Evolutionary conservation across 2,797 vertebrate species (phyloP), one percentile per base, ranked within the genome.

Genomic region (Anguilla megastoma): DNA sequence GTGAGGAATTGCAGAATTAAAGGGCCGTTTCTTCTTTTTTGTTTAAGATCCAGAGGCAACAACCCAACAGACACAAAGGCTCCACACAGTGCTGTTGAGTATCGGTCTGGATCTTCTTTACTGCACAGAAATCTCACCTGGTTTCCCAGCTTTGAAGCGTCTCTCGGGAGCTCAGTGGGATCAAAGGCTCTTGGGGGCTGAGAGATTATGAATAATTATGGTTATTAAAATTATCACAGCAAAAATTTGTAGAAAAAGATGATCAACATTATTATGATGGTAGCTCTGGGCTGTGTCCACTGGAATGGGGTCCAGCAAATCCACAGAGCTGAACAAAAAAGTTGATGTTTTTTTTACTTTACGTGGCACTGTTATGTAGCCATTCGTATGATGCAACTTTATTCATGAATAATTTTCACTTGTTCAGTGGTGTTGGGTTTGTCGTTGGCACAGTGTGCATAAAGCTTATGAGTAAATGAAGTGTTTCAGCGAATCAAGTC

Each of bases 291-390:
- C 24, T 48, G 87, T 14, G 21, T 84, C 87, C 60, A 71, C 87
- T 52, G 87, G 80, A 71, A 87, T 84, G 1, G 82, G 80, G 45
- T 87, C 82, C 66, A 56, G 52, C 30, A 84, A 18, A n/a, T 84
- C 87, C 80, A 87, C 36, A 74, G 52, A 58, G 60, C 87, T 84
- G 82, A 54, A 71, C 56, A 87, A 82, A 87, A 41, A 36, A 45
- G 41, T 45, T 45, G 41, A 80, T 3, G 2, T 80, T 16, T 48
- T 41, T 36, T 41, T 48, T 48, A 45, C 2, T 80, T 36, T 21
- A 45, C 12, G 71, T 76, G 30, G 33, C 71, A 76, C 30, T 76
- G 9, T 76, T 76, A 76, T 33, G 71, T 36, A 76, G 24, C n/a
- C 7, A 27, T 8, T 69, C 24, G 8, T n/a, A 24, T 69, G 63